phyloP scores from a whole-genome alignment of 2,888 invertebrate genomes.

The Ectropis crepuscularia region DNA sequence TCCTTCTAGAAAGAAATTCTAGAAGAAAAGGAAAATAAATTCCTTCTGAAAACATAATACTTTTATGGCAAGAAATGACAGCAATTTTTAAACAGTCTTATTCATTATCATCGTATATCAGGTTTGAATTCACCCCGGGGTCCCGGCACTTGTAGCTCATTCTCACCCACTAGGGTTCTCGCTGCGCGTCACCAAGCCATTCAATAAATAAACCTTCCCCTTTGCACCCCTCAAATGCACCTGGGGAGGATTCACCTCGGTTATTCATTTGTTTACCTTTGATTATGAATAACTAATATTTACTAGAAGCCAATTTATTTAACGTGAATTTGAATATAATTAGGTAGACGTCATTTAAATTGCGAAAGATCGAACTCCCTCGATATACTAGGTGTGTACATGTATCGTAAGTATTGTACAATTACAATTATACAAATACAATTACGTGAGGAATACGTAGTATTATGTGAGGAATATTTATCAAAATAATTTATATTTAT shows the following conservation, averaged over 20 bases:
- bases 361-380: background rate
- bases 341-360: background rate
- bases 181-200: constrained; percentile 2
- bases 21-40: too few species aligned
- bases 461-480: too few species aligned
- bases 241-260: constrained; percentile 10
- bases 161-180: constrained; percentile 20
- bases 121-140: background rate
- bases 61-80: too few species aligned
- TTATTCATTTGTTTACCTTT: constrained; percentile 12
- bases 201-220: constrained; percentile 21
- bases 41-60: too few species aligned
- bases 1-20: too few species aligned
- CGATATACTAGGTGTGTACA: background rate
- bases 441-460: too few species aligned
- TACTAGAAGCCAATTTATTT: background rate
- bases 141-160: background rate
- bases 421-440: too few species aligned
- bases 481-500: too few species aligned
- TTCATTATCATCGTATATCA: too few species aligned
- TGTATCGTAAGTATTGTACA: too few species aligned
- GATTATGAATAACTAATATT: constrained; percentile 7
- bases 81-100: too few species aligned
- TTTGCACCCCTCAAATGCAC: constrained; percentile 25
- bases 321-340: background rate